Evolutionary conservation across 1,140 invertebrate genomes (phyloP), one percentile per base, ranked within the genome.

Genomic region (Carposina sasakii): DNA sequence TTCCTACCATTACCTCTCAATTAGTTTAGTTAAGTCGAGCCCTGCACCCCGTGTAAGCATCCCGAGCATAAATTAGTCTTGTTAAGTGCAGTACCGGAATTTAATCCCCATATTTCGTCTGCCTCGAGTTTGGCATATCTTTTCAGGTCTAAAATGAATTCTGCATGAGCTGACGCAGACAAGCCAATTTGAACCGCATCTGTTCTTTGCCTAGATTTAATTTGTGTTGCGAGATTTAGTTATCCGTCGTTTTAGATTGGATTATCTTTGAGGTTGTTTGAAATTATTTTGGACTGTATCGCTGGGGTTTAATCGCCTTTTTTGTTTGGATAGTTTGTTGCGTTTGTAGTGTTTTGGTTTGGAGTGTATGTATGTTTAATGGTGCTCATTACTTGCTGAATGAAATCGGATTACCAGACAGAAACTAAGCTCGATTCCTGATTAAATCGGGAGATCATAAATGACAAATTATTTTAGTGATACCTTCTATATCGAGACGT

Each of bases 71-170:
- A 82, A 82, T 82, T 81, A 77, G 73, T 70, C 75, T 82, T 71
- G 73, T 81, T 82, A 81, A 79, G 69, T 77, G 75, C 70, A 73
- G 63, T 77, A 68, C 76, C 71, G 71, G 76, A 82, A 82, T 82
- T 81, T 82, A 81, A 82, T 82, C 76, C 78, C 81, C 76, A 81
- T 82, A 82, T 82, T 83, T 81, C 76, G 76, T 79, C 71, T 83
- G 75, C 68, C 46, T 61, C 53, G 63, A 63, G 64, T 71, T 73
- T 69, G 71, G 73, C 67, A 74, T 76, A 76, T 82, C 76, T 82
- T 75, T 78, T 67, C 67, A 71, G 60, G 60, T 67, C 57, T 58
- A 59, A 57, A 63, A 63, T 63, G 50, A 63, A 72, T 68, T 62
- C 62, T 60, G 67, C 42, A 61, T 63, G 33, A 60, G 54, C 24